These are phyloP conservation scores for Gymnodraco acuticeps DNA, from an alignment of 2,797 vertebrate species.

Conservation along the genomic window DNA sequence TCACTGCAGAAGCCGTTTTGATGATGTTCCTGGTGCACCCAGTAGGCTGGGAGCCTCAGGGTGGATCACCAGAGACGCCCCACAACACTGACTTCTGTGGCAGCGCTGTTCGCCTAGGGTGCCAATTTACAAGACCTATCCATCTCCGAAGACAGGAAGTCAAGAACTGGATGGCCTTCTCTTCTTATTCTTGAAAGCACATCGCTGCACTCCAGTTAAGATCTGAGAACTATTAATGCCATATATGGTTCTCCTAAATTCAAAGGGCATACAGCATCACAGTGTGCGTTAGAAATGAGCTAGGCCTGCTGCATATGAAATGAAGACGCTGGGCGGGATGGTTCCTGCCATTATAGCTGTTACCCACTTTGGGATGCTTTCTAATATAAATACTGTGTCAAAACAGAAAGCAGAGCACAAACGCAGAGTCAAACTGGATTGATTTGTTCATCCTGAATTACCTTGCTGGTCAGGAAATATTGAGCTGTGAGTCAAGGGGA, in stretches of 20 bases:
- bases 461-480: slow-evolving; percentile 32
- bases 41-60: slow-evolving; percentile 13
- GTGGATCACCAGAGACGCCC: slow-evolving; percentile 16
- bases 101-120: slow-evolving; percentile 36
- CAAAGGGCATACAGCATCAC: slow-evolving; percentile 71
- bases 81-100: slow-evolving; percentile 41
- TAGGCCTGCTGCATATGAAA: slow-evolving; percentile 42
- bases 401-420: neutral
- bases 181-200: slow-evolving; percentile 59
- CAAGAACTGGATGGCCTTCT: slow-evolving; percentile 44
- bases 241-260: slow-evolving; percentile 49
- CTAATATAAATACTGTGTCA: slow-evolving; percentile 17
- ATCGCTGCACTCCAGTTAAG: slow-evolving; percentile 34
- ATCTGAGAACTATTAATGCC: slow-evolving; percentile 62
- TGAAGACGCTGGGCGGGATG: neutral
- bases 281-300: slow-evolving; percentile 44
- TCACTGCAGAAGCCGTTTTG: slow-evolving; percentile 12
- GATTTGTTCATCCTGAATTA: slow-evolving; percentile 24
- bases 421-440: slow-evolving; percentile 4
- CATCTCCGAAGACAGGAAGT: slow-evolving; percentile 56
- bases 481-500: slow-evolving; percentile 18
- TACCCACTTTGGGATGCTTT: slow-evolving; percentile 4
- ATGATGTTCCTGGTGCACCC: slow-evolving; percentile 19
- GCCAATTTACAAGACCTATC: slow-evolving; percentile 56
- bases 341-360: slow-evolving; percentile 18